Base-by-base conservation (phyloP, 2,113 vertebrate genomes). In the Xiphophorus maculatus region DNA sequence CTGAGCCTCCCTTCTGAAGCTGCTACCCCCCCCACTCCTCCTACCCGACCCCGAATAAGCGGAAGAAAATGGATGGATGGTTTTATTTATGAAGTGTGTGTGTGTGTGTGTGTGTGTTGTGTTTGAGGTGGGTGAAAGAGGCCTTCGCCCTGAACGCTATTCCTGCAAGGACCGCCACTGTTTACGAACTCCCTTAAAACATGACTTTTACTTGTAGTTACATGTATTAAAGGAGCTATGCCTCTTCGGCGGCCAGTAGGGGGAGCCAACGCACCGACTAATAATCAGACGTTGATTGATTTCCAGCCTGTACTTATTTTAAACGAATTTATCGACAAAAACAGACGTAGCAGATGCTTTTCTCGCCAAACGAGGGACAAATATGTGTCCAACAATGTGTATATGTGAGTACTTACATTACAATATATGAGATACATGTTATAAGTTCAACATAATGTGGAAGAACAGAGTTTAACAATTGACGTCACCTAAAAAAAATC, bases 211-310 rank as follows among this genome's bases (percentile, higher is more conserved):
- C 40, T 42, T 42, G 40, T 42, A 42, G 40, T 42, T 54, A 19
- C 19, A 58, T 9, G 51, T n/a, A 25, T 6, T 6, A 9, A 25
- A 58, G 51, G 8, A n/a, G 25, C 22, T 1, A 8, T 7, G 61
- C 5, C 13, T 63, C 5, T 30, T 5, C 19, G 5, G 3, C 0
- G 27, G 4, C 77, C 90, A 68, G 25, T 2, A 82, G 89, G 44
- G 68, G 74, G 78, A 65, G 78, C 76, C 58, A 78, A 11, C 48
- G 10, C 63, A n/a, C 33, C 13, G n/a, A 11, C 1, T 44, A 69
- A 75, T 58, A 13, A 60, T 13, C 63, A 35, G 19, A 15, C 12
- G 14, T 65, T 70, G 74, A 82, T 73, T 73, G 61, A 72, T 84
- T 73, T 81, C 11, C 51, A 58, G 51, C 25, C 22, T 58, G 7